Base-by-base conservation (phyloP, 2,113 vertebrate genomes). In the Meriones unguiculatus region DNA sequence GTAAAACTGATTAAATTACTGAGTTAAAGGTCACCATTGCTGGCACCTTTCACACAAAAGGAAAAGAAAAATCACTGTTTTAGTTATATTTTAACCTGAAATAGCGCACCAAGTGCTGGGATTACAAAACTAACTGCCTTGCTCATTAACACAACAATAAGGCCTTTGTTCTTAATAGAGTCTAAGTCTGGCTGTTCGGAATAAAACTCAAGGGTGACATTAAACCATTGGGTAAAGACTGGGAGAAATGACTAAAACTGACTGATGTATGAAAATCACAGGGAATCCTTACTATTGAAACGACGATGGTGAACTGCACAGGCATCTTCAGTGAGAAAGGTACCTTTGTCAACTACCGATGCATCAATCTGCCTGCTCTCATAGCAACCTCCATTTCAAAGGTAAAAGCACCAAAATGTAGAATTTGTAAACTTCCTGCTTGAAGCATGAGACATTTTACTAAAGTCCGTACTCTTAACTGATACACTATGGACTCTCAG, bases 31-130 rank as follows among this genome's bases (percentile, higher is more conserved):
- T 12, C 76, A 62, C 5, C 54, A 59, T 14, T 72, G 41, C 64
- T 59, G 65, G 25, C 9, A 14, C 17, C 28, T 86, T 94, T 81
- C 52, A 73, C 15, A 76, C 84, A 91, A 97, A 82, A 96, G 84
- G 65, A 69, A 38, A 72, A 69, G 17, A n/a, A 86, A 85, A 94
- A 95, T 35, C 65, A 85, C 76, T 70, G 57, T 90, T 81, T 96
- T 88, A 89, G 69, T n/a, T 93, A 28, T 10, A 18, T 77, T 67
- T 28, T 28, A 59, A 70, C 67, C 50, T 65, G 41, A 94, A 93
- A 90, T 72, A 88, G 77, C 2, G 3, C 7, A 35, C 46, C 57
- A 80, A 81, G 38, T 50, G 69, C 94, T 64, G 17, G 38, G 41
- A 85, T 46, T 80, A 76, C 30, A n/a, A 85, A 85, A 75, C 15